Conservation (phyloP, 2,888 invertebrate species). For the Drosophila anceps region DNA sequence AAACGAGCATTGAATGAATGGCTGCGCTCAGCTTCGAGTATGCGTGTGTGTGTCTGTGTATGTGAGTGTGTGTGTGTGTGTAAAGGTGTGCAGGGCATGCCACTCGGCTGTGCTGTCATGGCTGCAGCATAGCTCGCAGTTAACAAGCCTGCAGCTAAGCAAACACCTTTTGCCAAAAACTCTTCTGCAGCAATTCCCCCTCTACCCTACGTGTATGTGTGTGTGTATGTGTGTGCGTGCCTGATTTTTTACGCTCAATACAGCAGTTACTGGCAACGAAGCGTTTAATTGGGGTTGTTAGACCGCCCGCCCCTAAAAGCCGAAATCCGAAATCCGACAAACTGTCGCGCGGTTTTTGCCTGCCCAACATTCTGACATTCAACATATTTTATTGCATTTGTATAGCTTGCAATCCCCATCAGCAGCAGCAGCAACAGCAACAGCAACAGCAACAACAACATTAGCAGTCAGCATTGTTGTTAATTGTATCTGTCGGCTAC, state of each 20-base stretch:
- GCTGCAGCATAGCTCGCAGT: constrained; percentile 46
- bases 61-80: constrained; percentile 31
- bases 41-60: constrained; percentile 13
- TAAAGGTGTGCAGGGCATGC: constrained; percentile 49
- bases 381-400: constrained; percentile 74
- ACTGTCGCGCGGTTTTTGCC: constrained; percentile 52
- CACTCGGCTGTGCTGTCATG: constrained; percentile 51
- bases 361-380: constrained; percentile 52
- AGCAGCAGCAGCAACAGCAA: constrained; percentile 6
- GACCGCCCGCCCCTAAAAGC: constrained; percentile 51
- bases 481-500: constrained; percentile 62
- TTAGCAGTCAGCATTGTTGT: constrained; percentile 52
- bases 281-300: constrained; percentile 79
- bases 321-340: constrained; percentile 8
- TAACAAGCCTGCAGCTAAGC: constrained; percentile 58
- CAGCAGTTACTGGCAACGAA: constrained; percentile 49
- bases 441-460: constrained; percentile 17
- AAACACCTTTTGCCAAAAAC: constrained; percentile 71
- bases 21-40: constrained; percentile 33
- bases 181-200: constrained; percentile 10
- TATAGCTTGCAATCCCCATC: constrained; percentile 30
- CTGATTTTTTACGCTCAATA: constrained; percentile 64
- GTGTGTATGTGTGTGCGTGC: constrained; percentile 15
- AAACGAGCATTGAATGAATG: constrained; percentile 77
- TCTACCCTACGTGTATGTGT: background rate